Percentiles rank a stretch among this genome's conserved stretches.
phyloP scores from a whole-genome alignment of 2,888 invertebrate species.

The Drosophila anomalata region DNA sequence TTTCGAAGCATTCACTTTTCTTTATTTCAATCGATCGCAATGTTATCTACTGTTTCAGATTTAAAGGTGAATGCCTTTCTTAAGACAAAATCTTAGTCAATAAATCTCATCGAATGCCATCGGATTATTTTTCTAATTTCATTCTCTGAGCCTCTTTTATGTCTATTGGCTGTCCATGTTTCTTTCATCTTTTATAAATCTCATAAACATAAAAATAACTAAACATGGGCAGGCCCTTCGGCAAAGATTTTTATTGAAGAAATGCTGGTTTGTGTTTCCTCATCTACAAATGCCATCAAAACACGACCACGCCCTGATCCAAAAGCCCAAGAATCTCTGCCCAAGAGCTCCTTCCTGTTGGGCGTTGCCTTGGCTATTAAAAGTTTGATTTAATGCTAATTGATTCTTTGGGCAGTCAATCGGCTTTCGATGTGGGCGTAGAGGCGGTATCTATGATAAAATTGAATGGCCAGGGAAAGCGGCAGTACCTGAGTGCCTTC shows the following conservation, averaged over 20 bases:
- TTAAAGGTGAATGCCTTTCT: background rate
- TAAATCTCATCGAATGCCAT: conserved; percentile 14
- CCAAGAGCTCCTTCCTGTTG: background rate
- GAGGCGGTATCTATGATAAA: conserved; percentile 15
- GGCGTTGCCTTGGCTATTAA: conserved; percentile 39
- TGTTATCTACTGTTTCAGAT: background rate
- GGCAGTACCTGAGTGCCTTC: conserved; percentile 11
- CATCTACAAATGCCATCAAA: conserved; percentile 25
- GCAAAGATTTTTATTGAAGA: conserved; percentile 35
- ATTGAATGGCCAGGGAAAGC: conserved; percentile 50
- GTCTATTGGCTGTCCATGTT: conserved; percentile 6
- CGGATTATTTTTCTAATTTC: conserved; percentile 24
- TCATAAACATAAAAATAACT: conserved; percentile 25
- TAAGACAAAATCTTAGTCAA: conserved; percentile 15
- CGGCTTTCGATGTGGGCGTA: conserved; percentile 53
- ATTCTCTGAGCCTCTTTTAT: conserved; percentile 15
- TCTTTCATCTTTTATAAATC: conserved; percentile 19
- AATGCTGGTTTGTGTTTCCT: conserved; percentile 9
- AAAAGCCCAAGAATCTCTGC: conserved; percentile 6
- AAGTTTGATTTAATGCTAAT: conserved; percentile 76
- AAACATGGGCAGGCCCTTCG: conserved; percentile 12
- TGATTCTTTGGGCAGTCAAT: conserved; percentile 55
- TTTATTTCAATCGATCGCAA: background rate
- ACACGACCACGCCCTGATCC: conserved; percentile 11
- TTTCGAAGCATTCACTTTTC: conserved; percentile 10